Evolutionary conservation across 2,888 invertebrate genomes (phyloP), one percentile per base, ranked within the genome.

Genomic region (Cyaniris semiargus): DNA sequence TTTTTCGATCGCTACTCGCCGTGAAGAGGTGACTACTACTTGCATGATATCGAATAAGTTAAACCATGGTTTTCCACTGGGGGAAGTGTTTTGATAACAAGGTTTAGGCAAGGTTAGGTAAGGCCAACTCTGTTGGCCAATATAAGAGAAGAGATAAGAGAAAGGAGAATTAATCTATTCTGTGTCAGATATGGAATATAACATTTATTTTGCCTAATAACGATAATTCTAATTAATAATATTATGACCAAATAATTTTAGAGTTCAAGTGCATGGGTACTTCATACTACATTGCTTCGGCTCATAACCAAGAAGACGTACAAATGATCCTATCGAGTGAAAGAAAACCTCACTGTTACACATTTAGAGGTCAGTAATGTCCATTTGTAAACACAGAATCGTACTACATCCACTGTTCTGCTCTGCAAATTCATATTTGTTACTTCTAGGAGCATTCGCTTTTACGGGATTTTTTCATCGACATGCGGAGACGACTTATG

Each of bases 231-330:
- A 34, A 44, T 10, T 44, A 38, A 8, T 38, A 10, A 44, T 44
- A 44, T 44, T 44, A 6, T 1, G 1, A 34, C 18, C 15, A 27
- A 74, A 31, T 27, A 44, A 34, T 77, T 56, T 0, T 85, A 93
- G 93, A 93, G 79, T 93, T 92, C 82, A 93, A 93, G 83, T 94
- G 93, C 71, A 83, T 94, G 75, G 93, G 93, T n/a, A 93, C 93
- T 0, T 93, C 93, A 0, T 94, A 94, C 79, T 93, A 90, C 82
- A 87, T 93, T 1, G 93, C 89, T 0, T 93, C 93, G 0, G 92
- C 93, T 0, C 93, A 94, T 81, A 94, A 93, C 70, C 93, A 93
- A 53, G 93, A 93, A 66, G 93, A 94, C 48, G 93, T 92, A 0
- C 93, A 94, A 80, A 93, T 93, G 93, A 92, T 94, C 0, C 84